Percentiles rank a stretch among this genome's conserved stretches.
Evolutionary conservation across 2,797 vertebrate genomes (phyloP).

Genomic region (Enteromius thamalakanensis): DNA sequence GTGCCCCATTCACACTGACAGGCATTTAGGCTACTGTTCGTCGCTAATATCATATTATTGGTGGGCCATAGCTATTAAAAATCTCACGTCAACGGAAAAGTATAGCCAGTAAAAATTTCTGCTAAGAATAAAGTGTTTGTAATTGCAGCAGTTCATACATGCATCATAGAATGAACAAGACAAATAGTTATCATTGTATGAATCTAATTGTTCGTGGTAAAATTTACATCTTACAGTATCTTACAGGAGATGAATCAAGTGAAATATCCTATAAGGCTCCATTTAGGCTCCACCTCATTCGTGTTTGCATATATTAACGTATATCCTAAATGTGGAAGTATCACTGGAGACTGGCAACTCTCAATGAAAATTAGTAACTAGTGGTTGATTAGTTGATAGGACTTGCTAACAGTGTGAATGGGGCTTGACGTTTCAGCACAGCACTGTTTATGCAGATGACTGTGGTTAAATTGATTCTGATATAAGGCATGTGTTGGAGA

Average conservation of each 20-base stretch:
- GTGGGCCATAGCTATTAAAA: background rate
- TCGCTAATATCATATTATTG: background rate
- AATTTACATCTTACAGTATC: background rate
- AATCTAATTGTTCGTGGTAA: background rate
- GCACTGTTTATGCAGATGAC: background rate
- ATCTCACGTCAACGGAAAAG: slow-evolving; percentile 1
- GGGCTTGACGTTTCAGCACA: background rate
- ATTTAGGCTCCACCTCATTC: background rate
- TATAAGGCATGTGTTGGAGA: slow-evolving; percentile 37
- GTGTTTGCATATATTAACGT: background rate
- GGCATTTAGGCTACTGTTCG: background rate
- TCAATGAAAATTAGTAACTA: background rate
- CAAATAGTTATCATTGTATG: background rate
- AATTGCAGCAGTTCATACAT: background rate
- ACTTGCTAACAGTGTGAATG: background rate
- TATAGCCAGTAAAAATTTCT: background rate
- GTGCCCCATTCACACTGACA: slow-evolving; percentile 10
- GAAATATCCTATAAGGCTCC: background rate
- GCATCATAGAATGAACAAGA: background rate
- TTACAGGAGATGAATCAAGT: background rate
- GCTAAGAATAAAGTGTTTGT: background rate
- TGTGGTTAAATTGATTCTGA: background rate
- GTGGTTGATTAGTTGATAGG: background rate
- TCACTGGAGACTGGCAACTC: background rate
- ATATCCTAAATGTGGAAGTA: background rate